phyloP scores from a whole-genome alignment of 2,888 invertebrate species.

The Hypena proboscidalis region DNA sequence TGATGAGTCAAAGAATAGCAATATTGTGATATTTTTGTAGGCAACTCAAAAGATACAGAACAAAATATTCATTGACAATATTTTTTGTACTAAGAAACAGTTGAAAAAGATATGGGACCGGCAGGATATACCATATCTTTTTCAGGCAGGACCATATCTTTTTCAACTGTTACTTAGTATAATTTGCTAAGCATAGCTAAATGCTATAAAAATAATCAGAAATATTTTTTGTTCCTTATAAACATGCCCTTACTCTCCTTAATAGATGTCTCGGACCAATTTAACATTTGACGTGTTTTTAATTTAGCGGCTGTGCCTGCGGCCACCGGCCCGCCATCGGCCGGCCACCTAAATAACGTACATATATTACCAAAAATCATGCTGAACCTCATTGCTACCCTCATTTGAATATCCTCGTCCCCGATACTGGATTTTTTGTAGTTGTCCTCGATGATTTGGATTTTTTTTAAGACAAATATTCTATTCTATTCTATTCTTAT shows the following conservation, averaged over 20 bases:
- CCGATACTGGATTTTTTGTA: conserved; percentile 38
- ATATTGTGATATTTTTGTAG: no score
- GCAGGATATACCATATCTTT: no score
- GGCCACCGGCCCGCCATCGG: conserved; percentile 74
- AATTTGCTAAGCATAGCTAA: no score
- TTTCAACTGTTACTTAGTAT: no score
- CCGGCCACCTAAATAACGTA: conserved; percentile 72
- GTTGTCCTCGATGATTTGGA: conserved; percentile 13
- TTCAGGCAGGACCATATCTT: no score
- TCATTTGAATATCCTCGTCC: conserved; percentile 68
- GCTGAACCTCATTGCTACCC: conserved; percentile 74
- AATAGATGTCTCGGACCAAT: conserved; percentile 85
- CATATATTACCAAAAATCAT: conserved; percentile 78
- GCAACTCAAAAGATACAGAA: no score
- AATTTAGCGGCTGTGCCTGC: conserved; percentile 82
- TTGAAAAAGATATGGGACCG: no score
- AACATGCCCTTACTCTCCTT: conserved; percentile 63
- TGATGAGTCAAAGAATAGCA: no score
- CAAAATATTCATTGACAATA: background rate
- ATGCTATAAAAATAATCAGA: no score
- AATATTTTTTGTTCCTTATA: conserved; percentile 46
- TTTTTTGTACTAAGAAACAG: no score
- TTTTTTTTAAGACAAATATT: no score
- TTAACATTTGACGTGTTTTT: conserved; percentile 85
- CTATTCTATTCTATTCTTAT: no score